Percentiles rank a stretch among this genome's conserved stretches.
phyloP scores from a whole-genome alignment of 2,797 vertebrate species.

The Sarcoramphus papa region DNA sequence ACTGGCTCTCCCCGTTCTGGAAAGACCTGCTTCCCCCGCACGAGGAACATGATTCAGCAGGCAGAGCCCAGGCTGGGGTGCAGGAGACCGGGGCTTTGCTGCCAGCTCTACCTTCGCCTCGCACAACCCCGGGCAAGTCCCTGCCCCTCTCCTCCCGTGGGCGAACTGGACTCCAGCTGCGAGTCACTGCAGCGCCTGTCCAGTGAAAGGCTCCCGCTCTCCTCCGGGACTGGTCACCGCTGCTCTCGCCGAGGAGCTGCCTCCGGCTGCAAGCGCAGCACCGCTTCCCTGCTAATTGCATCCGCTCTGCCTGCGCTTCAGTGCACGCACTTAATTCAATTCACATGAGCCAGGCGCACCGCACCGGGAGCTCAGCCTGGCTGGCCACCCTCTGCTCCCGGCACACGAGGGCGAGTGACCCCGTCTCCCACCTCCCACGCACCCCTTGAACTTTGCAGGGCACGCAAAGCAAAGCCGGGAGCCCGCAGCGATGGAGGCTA shows the following conservation, averaged over 20 bases:
- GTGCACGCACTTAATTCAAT: background rate
- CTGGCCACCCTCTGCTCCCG: background rate
- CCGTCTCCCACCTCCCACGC: background rate
- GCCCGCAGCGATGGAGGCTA: background rate
- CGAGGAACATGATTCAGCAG: background rate
- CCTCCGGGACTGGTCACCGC: accelerated
- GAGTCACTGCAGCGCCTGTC: accelerated
- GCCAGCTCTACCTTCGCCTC: background rate
- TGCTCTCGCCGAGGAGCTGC: too few relatives aligned
- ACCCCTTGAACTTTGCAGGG: background rate
- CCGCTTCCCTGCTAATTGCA: background rate
- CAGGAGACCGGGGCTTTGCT: background rate
- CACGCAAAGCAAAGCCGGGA: background rate
- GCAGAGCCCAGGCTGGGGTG: background rate
- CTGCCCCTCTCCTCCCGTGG: background rate
- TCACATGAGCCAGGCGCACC: accelerated
- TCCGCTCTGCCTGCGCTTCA: background rate
- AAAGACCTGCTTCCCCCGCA: background rate
- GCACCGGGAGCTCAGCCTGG: accelerated
- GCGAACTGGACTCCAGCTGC: background rate
- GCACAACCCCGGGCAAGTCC: background rate
- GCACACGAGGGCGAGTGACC: accelerated
- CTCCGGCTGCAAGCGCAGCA: background rate
- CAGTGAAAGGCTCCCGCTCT: background rate
- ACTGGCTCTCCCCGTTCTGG: background rate